A percentile compares a stretch with the other conserved stretches of the same genome.
Evolutionary conservation across 2,113 vertebrate species (phyloP).

Genomic region (Tachycineta bicolor): DNA sequence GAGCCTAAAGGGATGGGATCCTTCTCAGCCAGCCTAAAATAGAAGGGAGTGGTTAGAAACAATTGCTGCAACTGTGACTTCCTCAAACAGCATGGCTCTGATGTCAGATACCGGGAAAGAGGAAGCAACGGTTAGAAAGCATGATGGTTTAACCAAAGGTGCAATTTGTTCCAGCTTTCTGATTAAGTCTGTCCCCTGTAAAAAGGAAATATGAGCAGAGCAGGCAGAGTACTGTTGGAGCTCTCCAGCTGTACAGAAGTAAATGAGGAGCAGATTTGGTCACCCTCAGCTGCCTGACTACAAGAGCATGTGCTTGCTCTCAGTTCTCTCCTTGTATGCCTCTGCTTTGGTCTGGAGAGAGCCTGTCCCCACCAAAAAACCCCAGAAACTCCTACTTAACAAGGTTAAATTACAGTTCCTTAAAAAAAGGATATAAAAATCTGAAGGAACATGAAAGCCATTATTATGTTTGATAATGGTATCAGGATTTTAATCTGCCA

Average conservation of each 20-base stretch:
- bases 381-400: neutral
- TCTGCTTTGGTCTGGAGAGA: constrained; percentile 17
- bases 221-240: neutral
- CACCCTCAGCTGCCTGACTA: neutral
- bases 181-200: constrained; percentile 28
- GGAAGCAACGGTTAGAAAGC: neutral
- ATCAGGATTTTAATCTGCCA: neutral
- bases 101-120: constrained; percentile 47
- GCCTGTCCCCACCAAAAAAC: neutral
- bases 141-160: constrained; percentile 50
- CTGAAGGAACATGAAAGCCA: neutral
- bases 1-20: neutral
- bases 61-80: constrained; percentile 31
- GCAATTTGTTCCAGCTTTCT: constrained; percentile 58
- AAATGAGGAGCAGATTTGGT: neutral
- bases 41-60: constrained; percentile 29
- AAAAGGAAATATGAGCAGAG: constrained; percentile 33
- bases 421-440: neutral
- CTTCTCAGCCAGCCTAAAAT: neutral
- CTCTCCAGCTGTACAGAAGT: neutral
- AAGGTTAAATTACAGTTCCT: neutral
- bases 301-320: neutral
- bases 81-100: constrained; percentile 23
- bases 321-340: neutral
- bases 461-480: neutral